phyloP scores from a whole-genome alignment of 2,113 vertebrate genomes.

The Bostrychus sinensis region DNA sequence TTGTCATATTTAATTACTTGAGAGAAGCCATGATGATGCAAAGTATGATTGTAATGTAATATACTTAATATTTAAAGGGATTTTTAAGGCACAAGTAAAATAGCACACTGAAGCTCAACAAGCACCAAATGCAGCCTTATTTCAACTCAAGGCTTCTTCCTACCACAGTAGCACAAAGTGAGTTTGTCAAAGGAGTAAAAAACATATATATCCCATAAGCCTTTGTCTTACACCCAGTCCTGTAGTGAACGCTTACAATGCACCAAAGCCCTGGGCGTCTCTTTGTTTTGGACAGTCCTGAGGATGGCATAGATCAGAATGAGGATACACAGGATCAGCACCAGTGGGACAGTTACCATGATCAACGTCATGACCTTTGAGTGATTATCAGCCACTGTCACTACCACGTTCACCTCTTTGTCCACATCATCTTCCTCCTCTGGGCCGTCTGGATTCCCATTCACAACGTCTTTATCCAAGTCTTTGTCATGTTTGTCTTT shows the following conservation, averaged over 20 bases:
- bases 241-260: conserved; percentile 99
- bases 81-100: conserved; percentile 20
- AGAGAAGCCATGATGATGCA: too few species aligned
- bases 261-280: conserved; percentile 86
- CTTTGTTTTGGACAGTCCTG: conserved; percentile 93
- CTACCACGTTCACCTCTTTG: conserved; percentile 85
- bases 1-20: conserved; percentile 4
- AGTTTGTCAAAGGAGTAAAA: neutral
- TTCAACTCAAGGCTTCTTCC: conserved; percentile 19
- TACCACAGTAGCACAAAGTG: neutral
- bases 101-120: conserved; percentile 33
- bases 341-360: conserved; percentile 88
- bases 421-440: conserved; percentile 57
- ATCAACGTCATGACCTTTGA: conserved; percentile 87
- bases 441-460: conserved; percentile 9
- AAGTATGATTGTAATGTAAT: neutral
- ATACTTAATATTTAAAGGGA: neutral
- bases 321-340: conserved; percentile 90
- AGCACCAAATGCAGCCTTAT: conserved; percentile 29
- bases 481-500: conserved; percentile 41
- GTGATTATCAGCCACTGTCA: conserved; percentile 86
- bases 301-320: conserved; percentile 89
- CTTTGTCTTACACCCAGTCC: conserved; percentile 90
- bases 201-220: neutral
- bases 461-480: conserved; percentile 44